Base-by-base conservation (phyloP, 2,888 invertebrate genomes). In the Venusia cambrica region DNA sequence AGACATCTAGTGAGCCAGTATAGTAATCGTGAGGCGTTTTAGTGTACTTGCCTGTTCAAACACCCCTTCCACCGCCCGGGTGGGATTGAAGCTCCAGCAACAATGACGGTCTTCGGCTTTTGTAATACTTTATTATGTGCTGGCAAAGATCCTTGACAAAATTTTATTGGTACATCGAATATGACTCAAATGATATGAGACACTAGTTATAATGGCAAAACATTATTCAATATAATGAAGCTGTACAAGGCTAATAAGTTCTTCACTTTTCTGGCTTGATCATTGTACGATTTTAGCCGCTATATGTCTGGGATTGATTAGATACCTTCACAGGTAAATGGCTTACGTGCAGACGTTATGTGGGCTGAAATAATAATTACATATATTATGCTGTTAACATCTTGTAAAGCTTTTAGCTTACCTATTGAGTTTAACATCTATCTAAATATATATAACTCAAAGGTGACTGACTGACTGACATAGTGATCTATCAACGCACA, bases 101-200 rank as follows among this genome's bases (percentile, higher is more conserved):
- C 87, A 87, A 85, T 85, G 85, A 81, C 78, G 83, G 81, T 84
- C 85, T 85, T 81, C 84, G 84, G 80, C 85, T 85, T 83, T 85
- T 85, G 85, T 84, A 83, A 85, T 85, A 85, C 84, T 85, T 85
- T 85, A 87, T 87, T 84, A 85, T 83, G 85, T 85, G 84, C 74
- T 73, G 71, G 77, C 76, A 72, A 77, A 83, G 79, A 85, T 84
- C 83, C 81, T 78, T 70, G 83, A 81, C 83, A 85, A 85, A n/a
- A 87, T 83, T 83, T 85, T 85, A 85, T 85, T 84, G 81, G 77
- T 78, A 76, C 79, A 84, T 81, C 73, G 73, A 80, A 73, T 81
- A 75, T 75, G 72, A 77, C 75, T 77, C 68, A 51, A 62, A 66
- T 66, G 73, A 78, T 80, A 81, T 77, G 38, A 39, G 34, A 63